A percentile compares a stretch with the other conserved stretches of the same genome.
These are phyloP conservation scores for Cloeon dipterum DNA, from an alignment of 2,888 invertebrate genomes.

Conservation along the genomic window DNA sequence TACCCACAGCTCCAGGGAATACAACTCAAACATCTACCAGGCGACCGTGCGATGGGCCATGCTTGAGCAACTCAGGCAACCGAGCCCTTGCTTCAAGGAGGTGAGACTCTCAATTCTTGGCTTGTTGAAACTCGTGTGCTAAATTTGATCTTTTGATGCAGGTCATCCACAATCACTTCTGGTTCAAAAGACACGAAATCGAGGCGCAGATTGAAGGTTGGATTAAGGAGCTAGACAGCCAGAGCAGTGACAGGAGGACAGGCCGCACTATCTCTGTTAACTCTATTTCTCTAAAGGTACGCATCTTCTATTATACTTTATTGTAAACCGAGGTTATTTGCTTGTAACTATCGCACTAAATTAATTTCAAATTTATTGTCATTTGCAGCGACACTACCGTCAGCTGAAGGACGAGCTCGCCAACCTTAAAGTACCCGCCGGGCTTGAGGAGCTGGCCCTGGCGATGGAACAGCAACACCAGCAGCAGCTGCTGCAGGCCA, in stretches of 20 bases:
- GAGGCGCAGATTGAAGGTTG: slow-evolving; percentile 71
- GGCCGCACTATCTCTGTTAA: slow-evolving; percentile 51
- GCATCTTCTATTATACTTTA: too few relatives aligned
- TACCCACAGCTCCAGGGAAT: slow-evolving; percentile 73
- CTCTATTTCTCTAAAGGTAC: slow-evolving; percentile 51
- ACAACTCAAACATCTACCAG: slow-evolving; percentile 87
- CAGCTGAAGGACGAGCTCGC: slow-evolving; percentile 67
- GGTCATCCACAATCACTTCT: slow-evolving; percentile 85
- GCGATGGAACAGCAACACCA: slow-evolving; percentile 42
- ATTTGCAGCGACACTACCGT: slow-evolving; percentile 48
- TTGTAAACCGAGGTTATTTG: too few relatives aligned
- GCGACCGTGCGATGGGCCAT: slow-evolving; percentile 92
- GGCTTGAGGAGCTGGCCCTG: slow-evolving; percentile 42
- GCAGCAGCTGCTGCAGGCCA: slow-evolving; percentile 8
- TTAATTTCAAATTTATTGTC: slow-evolving; percentile 2
- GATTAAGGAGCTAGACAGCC: slow-evolving; percentile 69
- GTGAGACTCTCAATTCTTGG: slow-evolving; percentile 19
- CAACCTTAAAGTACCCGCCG: slow-evolving; percentile 57
- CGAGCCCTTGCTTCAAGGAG: slow-evolving; percentile 78
- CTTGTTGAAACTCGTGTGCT: neutral
- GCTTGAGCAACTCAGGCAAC: slow-evolving; percentile 77
- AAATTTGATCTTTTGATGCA: slow-evolving; percentile 15
- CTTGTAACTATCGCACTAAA: too few relatives aligned
- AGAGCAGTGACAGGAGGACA: slow-evolving; percentile 50
- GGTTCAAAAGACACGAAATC: slow-evolving; percentile 80